Conservation (phyloP, 2,797 vertebrate genomes). For the Catharus ustulatus region DNA sequence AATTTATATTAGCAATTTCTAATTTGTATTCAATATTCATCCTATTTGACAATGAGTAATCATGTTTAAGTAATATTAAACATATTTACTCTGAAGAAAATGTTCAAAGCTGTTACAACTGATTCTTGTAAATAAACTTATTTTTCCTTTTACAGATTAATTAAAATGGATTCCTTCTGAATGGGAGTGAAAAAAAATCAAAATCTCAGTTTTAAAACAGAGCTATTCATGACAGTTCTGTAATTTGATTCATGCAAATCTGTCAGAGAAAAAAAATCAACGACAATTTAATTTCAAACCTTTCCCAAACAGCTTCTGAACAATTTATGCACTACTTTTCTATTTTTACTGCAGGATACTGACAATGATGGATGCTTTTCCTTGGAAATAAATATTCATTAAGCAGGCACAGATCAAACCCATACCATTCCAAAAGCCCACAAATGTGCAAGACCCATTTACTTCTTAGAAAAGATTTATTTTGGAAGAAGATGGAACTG, state of each 20-base stretch:
- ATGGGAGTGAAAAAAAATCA: slow-evolving; percentile 3
- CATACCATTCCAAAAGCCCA: slow-evolving; percentile 42
- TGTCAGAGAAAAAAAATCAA: slow-evolving; percentile 70
- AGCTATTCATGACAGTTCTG: slow-evolving; percentile 28
- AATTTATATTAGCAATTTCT: background rate
- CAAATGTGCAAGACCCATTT: slow-evolving; percentile 44
- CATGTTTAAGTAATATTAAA: background rate
- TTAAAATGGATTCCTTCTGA: slow-evolving; percentile 39
- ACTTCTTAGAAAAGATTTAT: slow-evolving; percentile 57
- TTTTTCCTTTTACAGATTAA: slow-evolving; percentile 29
- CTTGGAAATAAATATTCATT: slow-evolving; percentile 78
- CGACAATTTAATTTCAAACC: slow-evolving; percentile 74
- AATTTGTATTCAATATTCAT: background rate
- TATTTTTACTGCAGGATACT: slow-evolving; percentile 74
- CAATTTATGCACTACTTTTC: slow-evolving; percentile 70
- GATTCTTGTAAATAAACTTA: background rate
- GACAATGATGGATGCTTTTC: slow-evolving; percentile 78
- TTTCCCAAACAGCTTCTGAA: slow-evolving; percentile 66
- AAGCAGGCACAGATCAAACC: slow-evolving; percentile 68
- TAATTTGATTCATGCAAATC: slow-evolving; percentile 72
- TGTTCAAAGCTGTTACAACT: background rate
- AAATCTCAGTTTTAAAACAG: slow-evolving; percentile 45
- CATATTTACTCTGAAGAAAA: background rate
- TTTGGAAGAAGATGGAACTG: slow-evolving; percentile 55
- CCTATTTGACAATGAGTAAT: background rate